A percentile compares a stretch with the other conserved stretches of the same genome.
These are phyloP conservation scores for Podotricha telesiphe DNA, from an alignment of 2,888 invertebrate species.

Conservation along the genomic window DNA sequence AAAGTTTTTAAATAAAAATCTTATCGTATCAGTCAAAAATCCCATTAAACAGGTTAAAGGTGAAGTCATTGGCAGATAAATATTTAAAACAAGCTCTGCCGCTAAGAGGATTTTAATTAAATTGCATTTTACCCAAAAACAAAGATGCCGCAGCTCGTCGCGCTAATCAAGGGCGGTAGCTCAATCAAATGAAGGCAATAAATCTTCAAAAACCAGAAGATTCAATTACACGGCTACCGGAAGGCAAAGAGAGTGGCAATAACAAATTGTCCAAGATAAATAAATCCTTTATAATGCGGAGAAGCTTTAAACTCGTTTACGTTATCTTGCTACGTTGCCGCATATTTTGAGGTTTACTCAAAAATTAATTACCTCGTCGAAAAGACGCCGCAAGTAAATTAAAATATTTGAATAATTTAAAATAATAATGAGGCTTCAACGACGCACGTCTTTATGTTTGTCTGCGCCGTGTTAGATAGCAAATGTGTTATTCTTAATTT, in stretches of 20 bases:
- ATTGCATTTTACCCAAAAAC: constrained; percentile 46
- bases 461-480: constrained; percentile 13
- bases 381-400: constrained; percentile 26
- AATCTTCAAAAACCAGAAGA: constrained; percentile 80
- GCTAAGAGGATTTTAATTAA: constrained; percentile 51
- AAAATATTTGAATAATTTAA: constrained; percentile 25
- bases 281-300: constrained; percentile 76
- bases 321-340: constrained; percentile 38
- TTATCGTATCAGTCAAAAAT: constrained; percentile 23
- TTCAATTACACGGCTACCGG: constrained; percentile 82
- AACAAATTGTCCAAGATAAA: constrained; percentile 82
- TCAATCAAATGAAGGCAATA: constrained; percentile 68
- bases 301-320: constrained; percentile 65
- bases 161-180: constrained; percentile 78
- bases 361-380: constrained; percentile 37
- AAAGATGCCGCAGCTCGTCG: constrained; percentile 52
- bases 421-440: constrained; percentile 12
- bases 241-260: constrained; percentile 76
- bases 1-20: not conserved
- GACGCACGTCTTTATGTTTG: constrained; percentile 19
- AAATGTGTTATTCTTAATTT: constrained; percentile 13
- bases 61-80: constrained; percentile 38
- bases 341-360: constrained; percentile 42
- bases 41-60: constrained; percentile 27
- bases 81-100: constrained; percentile 39